Conservation (phyloP, 2,797 vertebrate genomes). For the Gymnocypris eckloni region DNA sequence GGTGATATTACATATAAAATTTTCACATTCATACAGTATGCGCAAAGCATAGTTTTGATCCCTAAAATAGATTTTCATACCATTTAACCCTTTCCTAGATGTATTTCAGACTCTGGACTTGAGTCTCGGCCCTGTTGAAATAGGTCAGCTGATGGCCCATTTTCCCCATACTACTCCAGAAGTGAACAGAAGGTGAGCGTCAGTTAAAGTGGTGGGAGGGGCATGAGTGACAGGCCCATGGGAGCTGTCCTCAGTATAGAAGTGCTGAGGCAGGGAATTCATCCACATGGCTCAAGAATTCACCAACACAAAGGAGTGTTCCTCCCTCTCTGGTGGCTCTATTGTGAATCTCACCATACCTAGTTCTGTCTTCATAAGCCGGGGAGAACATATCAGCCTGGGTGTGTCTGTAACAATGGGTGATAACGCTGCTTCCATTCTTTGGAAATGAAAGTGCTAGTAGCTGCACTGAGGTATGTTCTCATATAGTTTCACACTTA, state of each 20-base stretch:
- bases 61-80: not conserved
- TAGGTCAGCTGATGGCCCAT: constrained; percentile 76
- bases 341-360: constrained; percentile 47
- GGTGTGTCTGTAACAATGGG: constrained; percentile 65
- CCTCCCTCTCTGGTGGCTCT: constrained; percentile 65
- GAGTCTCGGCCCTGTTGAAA: constrained; percentile 70
- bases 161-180: constrained; percentile 62
- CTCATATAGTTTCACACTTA: constrained; percentile 9
- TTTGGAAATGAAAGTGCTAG: constrained; percentile 37
- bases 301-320: constrained; percentile 76
- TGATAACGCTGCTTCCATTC: constrained; percentile 66
- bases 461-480: constrained; percentile 55
- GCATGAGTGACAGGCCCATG: constrained; percentile 67
- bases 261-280: constrained; percentile 81
- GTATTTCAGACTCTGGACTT: constrained; percentile 61
- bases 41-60: not conserved
- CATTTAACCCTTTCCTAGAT: constrained; percentile 59
- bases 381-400: constrained; percentile 42
- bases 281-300: constrained; percentile 73
- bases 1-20: constrained; percentile 5
- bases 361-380: constrained; percentile 54
- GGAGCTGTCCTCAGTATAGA: constrained; percentile 78
- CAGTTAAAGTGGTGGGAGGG: constrained; percentile 73
- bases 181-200: constrained; percentile 81
- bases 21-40: not conserved